Conservation (phyloP, 2,797 vertebrate species). For the Enteromius thamalakanensis region DNA sequence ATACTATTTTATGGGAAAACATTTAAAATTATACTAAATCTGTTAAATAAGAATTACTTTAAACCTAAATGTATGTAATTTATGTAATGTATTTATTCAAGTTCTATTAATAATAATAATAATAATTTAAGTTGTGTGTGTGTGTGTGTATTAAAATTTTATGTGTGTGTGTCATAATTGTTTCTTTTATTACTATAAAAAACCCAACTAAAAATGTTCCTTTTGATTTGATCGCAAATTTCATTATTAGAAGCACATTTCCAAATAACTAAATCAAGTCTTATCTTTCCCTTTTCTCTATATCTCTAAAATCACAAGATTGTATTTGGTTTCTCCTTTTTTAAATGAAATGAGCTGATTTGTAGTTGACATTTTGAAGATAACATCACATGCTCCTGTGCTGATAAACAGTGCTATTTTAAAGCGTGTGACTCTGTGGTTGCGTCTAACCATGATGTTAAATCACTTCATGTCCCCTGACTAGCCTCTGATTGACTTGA, state of each 20-base stretch:
- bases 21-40: too few relatives aligned
- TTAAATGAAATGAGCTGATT: not conserved
- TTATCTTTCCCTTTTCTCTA: not conserved
- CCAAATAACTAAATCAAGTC: not conserved
- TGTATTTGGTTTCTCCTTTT: not conserved
- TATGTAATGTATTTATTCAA: too few relatives aligned
- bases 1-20: too few relatives aligned
- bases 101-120: too few relatives aligned
- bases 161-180: too few relatives aligned
- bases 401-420: conserved; percentile 25
- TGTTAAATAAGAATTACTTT: too few relatives aligned
- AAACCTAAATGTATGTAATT: too few relatives aligned
- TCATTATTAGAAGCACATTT: not conserved
- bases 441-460: conserved; percentile 80
- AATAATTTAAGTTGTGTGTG: too few relatives aligned
- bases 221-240: not conserved
- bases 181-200: not conserved
- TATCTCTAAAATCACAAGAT: not conserved
- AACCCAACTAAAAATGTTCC: not conserved
- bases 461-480: conserved; percentile 71
- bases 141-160: too few relatives aligned
- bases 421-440: conserved; percentile 23
- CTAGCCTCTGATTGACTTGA: conserved; percentile 87
- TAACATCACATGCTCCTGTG: not conserved
- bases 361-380: conserved; percentile 24